Evolutionary conservation across 2,888 invertebrate genomes (phyloP), one percentile per base, ranked within the genome.

Genomic region (Andrena flavipes): DNA sequence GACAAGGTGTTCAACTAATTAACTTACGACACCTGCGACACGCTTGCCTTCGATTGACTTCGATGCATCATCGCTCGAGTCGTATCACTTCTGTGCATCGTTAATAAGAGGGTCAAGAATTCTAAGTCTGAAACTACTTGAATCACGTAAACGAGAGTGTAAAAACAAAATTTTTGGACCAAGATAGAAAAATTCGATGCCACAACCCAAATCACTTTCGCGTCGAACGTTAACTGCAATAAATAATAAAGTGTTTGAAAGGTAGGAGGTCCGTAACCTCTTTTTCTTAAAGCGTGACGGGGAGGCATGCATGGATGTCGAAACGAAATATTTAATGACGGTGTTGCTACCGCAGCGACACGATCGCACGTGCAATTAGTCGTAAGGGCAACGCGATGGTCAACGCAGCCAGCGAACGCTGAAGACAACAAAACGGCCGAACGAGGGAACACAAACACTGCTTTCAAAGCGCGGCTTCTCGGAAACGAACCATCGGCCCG

Each of bases 1-100:
- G 81, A 82, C 81, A 75, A 82, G 80, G 80, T 74, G 48, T 60
- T 67, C 81, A 7, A 67, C 64, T 80, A 70, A 80, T 81, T 81
- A 62, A 65, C 69, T 79, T 73, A 51, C 74, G 59, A 49, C 42
- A n/a, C 65, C 42, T 2, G 48, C 30, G 33, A 70, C 69, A 33
- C 16, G 74, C 42, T 64, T 35, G 51, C 72, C 68, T 73, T 68
- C 63, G 16, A 81, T 60, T 65, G 23, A 42, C 26, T 49, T 10
- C 8, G 13, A 48, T 20, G 59, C 42, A 42, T 73, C 69, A 60
- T 60, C 67, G 51, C 48, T 51, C 0, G n/a, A 23, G 42, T 54
- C 48, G 23, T 7, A 42, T 30, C n/a, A 51, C 6, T 51, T 51
- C 6, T 8, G 2, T 1, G 51, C 51, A 42, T 42, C 42, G 13